A percentile compares a stretch with the other conserved stretches of the same genome.
phyloP scores from a whole-genome alignment of 2,797 vertebrate species.

The Enteromius unitaeniatus region DNA sequence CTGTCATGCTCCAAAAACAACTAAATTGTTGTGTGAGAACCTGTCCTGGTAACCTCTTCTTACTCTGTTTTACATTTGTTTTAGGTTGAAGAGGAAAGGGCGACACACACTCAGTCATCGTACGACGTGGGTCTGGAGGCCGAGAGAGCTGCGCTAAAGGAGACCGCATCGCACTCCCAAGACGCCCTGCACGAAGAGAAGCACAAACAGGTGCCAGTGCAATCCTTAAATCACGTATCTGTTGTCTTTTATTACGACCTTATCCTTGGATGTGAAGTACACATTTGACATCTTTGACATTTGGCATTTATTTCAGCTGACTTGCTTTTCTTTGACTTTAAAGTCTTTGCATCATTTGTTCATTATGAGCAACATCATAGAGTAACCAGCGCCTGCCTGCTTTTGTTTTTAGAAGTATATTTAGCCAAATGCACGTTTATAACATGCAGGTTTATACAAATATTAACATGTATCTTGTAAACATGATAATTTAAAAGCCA shows the following conservation, averaged over 20 bases:
- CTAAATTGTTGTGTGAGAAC: neutral
- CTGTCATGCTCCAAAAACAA: neutral
- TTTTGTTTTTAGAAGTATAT: neutral
- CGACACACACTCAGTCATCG: slow-evolving; percentile 67
- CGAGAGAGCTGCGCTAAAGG: slow-evolving; percentile 66
- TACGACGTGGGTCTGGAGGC: slow-evolving; percentile 76
- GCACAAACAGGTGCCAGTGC: slow-evolving; percentile 73
- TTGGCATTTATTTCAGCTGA: neutral
- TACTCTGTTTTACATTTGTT: neutral
- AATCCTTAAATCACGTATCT: neutral
- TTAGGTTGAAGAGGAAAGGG: slow-evolving; percentile 72
- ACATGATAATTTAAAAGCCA: too few relatives aligned
- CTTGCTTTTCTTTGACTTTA: neutral
- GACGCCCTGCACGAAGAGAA: slow-evolving; percentile 71
- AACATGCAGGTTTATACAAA: neutral
- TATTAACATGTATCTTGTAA: neutral
- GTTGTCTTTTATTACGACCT: slow-evolving; percentile 5
- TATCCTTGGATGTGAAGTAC: neutral
- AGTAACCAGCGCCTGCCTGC: neutral
- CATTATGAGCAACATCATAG: neutral
- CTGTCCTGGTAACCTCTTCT: neutral
- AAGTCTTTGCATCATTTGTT: neutral
- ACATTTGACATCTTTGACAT: neutral
- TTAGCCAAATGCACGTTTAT: neutral
- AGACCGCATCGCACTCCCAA: slow-evolving; percentile 66